Base-by-base conservation (phyloP, 1,140 invertebrate species). In the Drosophila willistoni region DNA sequence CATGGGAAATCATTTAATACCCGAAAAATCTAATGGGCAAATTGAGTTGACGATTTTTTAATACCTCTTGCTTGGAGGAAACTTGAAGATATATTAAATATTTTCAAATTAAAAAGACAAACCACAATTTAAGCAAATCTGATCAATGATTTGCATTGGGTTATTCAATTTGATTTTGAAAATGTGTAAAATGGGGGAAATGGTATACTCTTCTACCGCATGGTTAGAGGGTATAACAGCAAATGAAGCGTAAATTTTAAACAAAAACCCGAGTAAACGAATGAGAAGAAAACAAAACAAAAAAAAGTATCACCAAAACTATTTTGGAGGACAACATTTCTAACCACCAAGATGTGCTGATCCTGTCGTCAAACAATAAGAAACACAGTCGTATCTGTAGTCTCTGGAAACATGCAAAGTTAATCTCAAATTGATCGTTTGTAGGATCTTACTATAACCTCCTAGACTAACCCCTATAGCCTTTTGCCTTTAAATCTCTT, bases 231-330 rank as follows among this genome's bases (percentile, higher is more conserved):
- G 44, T 51, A 51, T 14, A 65, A 44, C 73, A 73, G 51, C 76
- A 89, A 86, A 83, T 83, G 69, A 86, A 83, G 79, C 83, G 83
- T 80, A 36, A 83, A 80, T 83, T 68, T 80, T 67, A 76, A 86
- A 77, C 70, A 79, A 86, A 29, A 77, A 51, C 64, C 56, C 36
- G 9, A 34, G 44, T 22, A 42, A 61, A 70, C 55, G 44, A 64
- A 61, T 56, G 34, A 22, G 55, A 64, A 29, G 55, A 59, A 64
- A 60, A 77, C 59, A 59, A 68, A 34, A 47, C 44, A 67, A 68
- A 68, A 60, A 60, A 69, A 56, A 29, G 29, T 29, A 29, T 29
- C 29, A 22, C 65, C 41, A 55, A 47, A 47, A 19, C 9, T 10
- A 39, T 39, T 64, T 64, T 6, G 5, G 39, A 33, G 42, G 41